Percentiles rank a stretch among this genome's conserved stretches.
Conservation (phyloP, 37 sponge, comb jelly and placozoan species). For the Lycopodina hypogea region DNA sequence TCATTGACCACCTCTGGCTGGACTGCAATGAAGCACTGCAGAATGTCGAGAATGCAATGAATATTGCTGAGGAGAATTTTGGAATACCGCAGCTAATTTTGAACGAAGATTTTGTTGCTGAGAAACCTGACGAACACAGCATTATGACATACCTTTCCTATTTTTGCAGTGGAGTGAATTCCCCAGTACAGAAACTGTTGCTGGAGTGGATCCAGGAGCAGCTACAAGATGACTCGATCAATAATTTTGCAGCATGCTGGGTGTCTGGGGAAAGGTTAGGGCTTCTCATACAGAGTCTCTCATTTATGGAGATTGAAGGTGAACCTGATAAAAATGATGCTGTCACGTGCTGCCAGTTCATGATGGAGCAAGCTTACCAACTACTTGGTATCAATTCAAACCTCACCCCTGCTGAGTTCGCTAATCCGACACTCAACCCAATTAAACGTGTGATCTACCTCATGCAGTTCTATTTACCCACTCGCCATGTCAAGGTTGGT, state of each 20-base stretch:
- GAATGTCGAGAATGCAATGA: constrained; percentile 56
- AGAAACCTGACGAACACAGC: constrained; percentile 69
- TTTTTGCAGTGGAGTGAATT: constrained; percentile 66
- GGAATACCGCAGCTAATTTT: constrained; percentile 56
- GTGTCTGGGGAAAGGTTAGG: constrained; percentile 60
- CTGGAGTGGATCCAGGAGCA: constrained; percentile 71
- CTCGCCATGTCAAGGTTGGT: background rate
- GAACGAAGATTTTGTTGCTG: constrained; percentile 44
- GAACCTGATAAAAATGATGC: constrained; percentile 16
- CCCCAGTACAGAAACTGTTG: constrained; percentile 56
- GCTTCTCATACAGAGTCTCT: constrained; percentile 47
- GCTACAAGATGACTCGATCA: constrained; percentile 52
- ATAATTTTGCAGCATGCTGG: constrained; percentile 67
- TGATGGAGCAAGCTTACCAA: constrained; percentile 68
- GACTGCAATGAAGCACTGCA: constrained; percentile 34
- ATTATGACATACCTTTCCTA: constrained; percentile 81
- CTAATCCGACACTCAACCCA: constrained; percentile 66
- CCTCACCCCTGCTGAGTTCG: constrained; percentile 61
- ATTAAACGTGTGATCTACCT: constrained; percentile 81
- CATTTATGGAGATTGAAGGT: constrained; percentile 21
- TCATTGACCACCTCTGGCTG: constrained; percentile 53
- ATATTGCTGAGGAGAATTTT: constrained; percentile 63
- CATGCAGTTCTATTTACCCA: constrained; percentile 61
- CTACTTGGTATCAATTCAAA: constrained; percentile 60
- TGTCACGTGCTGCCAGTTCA: constrained; percentile 67